Percentiles rank a stretch among this genome's conserved stretches.
These are phyloP conservation scores for Mellilla xanthometata DNA, from an alignment of 2,888 invertebrate species.

Conservation along the genomic window DNA sequence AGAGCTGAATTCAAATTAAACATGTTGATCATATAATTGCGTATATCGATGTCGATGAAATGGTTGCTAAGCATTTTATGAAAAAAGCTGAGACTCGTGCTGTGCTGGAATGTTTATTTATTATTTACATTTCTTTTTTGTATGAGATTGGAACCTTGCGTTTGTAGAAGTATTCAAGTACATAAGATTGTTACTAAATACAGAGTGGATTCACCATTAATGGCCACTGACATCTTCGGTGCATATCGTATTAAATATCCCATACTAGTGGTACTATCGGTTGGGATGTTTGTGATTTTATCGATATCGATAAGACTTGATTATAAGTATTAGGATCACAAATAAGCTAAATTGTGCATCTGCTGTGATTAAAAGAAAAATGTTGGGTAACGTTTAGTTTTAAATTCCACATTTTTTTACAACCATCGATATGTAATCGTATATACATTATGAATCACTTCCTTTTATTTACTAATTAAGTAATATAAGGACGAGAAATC, in stretches of 20 bases:
- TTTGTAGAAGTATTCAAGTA: conserved; percentile 37
- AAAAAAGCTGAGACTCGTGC: conserved; percentile 38
- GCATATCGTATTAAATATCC: conserved; percentile 51
- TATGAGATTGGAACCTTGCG: conserved; percentile 33
- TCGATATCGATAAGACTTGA: conserved; percentile 41
- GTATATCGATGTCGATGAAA: conserved; percentile 50
- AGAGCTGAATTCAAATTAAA: conserved; percentile 50
- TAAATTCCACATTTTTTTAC: no score
- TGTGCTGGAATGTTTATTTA: conserved; percentile 39
- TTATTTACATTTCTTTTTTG: conserved; percentile 44
- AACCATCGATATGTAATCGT: no score
- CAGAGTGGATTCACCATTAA: conserved; percentile 67
- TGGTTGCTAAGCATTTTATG: conserved; percentile 39
- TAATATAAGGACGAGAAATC: no score
- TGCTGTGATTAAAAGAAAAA: no score
- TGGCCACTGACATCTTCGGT: conserved; percentile 63
- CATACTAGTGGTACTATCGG: conserved; percentile 48
- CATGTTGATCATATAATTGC: conserved; percentile 51
- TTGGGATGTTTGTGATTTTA: conserved; percentile 28
- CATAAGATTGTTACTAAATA: conserved; percentile 61
- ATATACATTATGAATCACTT: no score
- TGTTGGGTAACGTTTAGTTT: no score
- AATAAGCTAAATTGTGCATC: no score
- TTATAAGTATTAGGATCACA: no score
- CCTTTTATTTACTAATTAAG: no score